Evolutionary conservation across 2,888 invertebrate species (phyloP).

Genomic region (Rhagonycha lutea): DNA sequence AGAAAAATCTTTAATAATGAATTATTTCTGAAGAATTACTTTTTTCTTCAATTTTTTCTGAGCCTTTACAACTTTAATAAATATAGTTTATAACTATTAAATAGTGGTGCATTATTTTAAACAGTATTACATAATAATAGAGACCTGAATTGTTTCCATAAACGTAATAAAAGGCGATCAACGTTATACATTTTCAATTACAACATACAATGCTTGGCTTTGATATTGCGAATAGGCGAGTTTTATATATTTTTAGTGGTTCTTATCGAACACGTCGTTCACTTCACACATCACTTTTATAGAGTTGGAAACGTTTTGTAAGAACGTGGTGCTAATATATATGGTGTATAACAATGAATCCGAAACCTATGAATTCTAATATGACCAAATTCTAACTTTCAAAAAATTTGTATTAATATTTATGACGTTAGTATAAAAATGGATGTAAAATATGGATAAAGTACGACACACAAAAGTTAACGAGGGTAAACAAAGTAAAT

Average conservation of each 20-base stretch:
- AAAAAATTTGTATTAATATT: constrained; percentile 18
- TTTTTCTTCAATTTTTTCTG: too few species aligned
- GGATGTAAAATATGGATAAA: constrained; percentile 26
- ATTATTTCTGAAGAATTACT: too few species aligned
- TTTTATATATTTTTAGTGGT: constrained; percentile 10
- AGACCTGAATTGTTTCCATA: background rate
- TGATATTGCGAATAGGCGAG: background rate
- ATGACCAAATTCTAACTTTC: background rate
- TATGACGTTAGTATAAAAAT: constrained; percentile 25
- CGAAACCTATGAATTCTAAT: constrained; percentile 11
- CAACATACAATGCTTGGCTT: background rate
- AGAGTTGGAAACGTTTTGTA: constrained; percentile 18
- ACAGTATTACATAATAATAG: background rate
- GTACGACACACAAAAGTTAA: constrained; percentile 22
- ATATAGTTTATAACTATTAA: too few species aligned
- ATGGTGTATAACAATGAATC: constrained; percentile 15
- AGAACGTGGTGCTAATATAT: constrained; percentile 17
- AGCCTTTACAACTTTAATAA: too few species aligned
- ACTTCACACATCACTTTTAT: constrained; percentile 24
- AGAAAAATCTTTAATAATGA: too few species aligned
- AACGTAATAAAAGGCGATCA: background rate
- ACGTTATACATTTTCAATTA: background rate
- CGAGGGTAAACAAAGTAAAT: constrained; percentile 24
- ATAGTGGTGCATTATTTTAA: background rate
- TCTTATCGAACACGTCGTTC: constrained; percentile 17